Percentiles rank a stretch among this genome's conserved stretches.
These are phyloP conservation scores for Eilema sororculum DNA, from an alignment of 2,888 invertebrate species.

Conservation along the genomic window DNA sequence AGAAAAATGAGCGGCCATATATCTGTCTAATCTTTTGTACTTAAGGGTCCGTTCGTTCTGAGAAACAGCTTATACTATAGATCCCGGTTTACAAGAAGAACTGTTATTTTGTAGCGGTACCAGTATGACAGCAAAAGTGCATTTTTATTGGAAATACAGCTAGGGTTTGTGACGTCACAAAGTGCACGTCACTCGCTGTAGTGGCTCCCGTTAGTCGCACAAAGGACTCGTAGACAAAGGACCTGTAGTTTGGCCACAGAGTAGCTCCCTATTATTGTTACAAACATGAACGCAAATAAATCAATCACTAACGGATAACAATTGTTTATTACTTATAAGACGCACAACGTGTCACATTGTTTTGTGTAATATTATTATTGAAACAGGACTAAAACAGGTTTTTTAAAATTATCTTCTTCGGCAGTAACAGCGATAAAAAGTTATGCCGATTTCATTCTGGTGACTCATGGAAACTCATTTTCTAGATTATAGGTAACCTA, in stretches of 20 bases:
- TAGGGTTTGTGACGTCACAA: constrained; percentile 76
- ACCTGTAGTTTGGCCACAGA: constrained; percentile 75
- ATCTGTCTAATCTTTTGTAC: constrained; percentile 76
- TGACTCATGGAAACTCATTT: neutral
- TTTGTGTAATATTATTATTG: constrained; percentile 3
- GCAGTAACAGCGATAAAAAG: neutral
- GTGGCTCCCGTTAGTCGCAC: constrained; percentile 73
- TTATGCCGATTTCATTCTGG: neutral
- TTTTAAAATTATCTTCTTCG: neutral
- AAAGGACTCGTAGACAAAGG: constrained; percentile 74
- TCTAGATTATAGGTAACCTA: neutral
- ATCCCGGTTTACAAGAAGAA: constrained; percentile 83
- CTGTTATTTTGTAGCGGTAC: constrained; percentile 78
- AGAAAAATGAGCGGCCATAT: constrained; percentile 75
- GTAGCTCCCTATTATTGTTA: constrained; percentile 73
- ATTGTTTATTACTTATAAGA: constrained; percentile 39
- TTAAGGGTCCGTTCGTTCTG: constrained; percentile 72
- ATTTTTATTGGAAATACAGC: constrained; percentile 75
- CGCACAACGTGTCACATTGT: constrained; percentile 28
- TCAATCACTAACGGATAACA: constrained; percentile 60
- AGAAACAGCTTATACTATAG: constrained; percentile 75
- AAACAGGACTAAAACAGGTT: neutral
- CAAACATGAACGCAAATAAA: constrained; percentile 59
- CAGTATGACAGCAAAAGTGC: constrained; percentile 80
- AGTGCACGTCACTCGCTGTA: constrained; percentile 63